These are phyloP conservation scores for Hybognathus amarus DNA, from an alignment of 2,797 vertebrate genomes.

Conservation along the genomic window DNA sequence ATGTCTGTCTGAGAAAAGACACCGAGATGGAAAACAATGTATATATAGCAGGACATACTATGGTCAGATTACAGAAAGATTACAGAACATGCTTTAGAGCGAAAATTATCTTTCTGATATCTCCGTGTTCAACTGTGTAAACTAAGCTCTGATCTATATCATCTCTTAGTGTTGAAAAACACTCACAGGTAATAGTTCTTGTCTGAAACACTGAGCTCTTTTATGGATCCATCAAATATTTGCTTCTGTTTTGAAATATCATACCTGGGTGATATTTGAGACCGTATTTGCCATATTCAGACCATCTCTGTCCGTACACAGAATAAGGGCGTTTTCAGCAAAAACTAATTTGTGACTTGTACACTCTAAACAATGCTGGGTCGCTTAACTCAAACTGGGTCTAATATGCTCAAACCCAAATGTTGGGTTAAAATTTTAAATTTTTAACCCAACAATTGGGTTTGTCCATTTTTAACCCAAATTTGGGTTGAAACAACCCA, in stretches of 20 bases:
- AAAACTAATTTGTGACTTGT: constrained; percentile 9
- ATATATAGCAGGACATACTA: neutral
- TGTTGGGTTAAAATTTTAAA: too few relatives aligned
- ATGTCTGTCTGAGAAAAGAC: constrained; percentile 1
- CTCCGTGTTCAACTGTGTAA: constrained; percentile 27
- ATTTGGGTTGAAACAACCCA: too few relatives aligned
- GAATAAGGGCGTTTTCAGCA: neutral
- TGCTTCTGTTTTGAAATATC: constrained; percentile 47
- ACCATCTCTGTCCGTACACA: constrained; percentile 25
- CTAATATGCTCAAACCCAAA: too few relatives aligned
- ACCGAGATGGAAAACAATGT: constrained; percentile 16
- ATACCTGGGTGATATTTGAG: constrained; percentile 44
- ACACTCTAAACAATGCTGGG: too few relatives aligned
- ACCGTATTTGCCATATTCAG: neutral
- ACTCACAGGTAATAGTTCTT: neutral
- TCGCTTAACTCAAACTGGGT: too few relatives aligned
- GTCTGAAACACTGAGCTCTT: neutral
- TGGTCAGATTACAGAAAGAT: neutral
- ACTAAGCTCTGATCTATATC: constrained; percentile 33
- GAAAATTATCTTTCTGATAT: neutral
- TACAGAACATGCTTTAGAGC: neutral
- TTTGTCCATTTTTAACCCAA: too few relatives aligned
- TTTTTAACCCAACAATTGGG: too few relatives aligned
- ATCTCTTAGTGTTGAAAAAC: neutral
- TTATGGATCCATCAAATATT: constrained; percentile 37